Evolutionary conservation across 2,888 invertebrate genomes (phyloP).

Genomic region (Callinectes sapidus): DNA sequence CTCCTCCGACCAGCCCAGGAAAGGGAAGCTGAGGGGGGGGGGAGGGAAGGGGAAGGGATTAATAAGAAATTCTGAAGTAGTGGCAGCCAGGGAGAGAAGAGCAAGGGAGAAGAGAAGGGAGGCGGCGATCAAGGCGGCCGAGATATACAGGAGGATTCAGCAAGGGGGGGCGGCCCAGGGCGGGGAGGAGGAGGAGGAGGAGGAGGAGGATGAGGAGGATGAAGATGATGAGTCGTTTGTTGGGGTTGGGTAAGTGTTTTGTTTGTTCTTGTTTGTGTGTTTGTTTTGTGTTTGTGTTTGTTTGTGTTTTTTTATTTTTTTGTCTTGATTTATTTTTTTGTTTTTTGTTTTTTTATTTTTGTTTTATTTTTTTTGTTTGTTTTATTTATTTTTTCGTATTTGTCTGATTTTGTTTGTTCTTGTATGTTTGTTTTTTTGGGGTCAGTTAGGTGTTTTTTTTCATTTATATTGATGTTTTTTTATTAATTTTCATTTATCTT

Average conservation of each 20-base stretch:
- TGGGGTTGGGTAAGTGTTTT: no score
- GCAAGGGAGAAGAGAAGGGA: constrained; percentile 60
- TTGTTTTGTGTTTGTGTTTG: constrained; percentile 26
- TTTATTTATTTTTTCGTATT: no score
- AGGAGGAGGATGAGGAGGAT: constrained; percentile 70
- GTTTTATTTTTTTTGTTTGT: no score
- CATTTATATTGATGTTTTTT: no score
- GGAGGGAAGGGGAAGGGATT: constrained; percentile 65
- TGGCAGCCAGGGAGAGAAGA: constrained; percentile 55
- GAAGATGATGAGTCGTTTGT: constrained; percentile 73
- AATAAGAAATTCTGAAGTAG: constrained; percentile 51
- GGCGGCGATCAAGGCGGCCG: constrained; percentile 59
- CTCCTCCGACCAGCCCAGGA: constrained; percentile 40
- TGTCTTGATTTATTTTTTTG: no score
- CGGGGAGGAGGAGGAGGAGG: neutral
- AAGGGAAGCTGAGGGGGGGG: constrained; percentile 63
- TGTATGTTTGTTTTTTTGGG: no score
- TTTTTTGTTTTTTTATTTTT: no score
- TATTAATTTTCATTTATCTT: no score
- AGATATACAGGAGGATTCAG: constrained; percentile 60
- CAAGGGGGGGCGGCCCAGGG: no score
- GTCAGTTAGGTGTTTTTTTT: no score
- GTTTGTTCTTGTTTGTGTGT: no score
- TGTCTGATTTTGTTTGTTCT: no score
- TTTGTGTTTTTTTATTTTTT: neutral